A percentile compares a stretch with the other conserved stretches of the same genome.
These are phyloP conservation scores for Tortrix viridana DNA, from an alignment of 2,888 invertebrate species.

Conservation along the genomic window DNA sequence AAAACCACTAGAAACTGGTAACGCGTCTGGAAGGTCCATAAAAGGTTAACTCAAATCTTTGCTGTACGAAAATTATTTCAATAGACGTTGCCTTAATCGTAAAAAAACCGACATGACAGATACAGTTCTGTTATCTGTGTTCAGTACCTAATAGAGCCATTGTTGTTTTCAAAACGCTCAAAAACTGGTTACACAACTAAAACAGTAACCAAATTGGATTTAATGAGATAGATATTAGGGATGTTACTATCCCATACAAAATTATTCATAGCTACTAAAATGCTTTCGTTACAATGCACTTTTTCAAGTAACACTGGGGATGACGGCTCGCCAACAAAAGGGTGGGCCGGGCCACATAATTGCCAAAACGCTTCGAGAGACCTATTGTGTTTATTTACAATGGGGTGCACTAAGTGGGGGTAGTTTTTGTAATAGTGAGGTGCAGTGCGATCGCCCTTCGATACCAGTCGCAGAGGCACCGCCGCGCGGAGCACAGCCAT, in stretches of 20 bases:
- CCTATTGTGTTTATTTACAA: slow-evolving; percentile 81
- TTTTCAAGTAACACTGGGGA: slow-evolving; percentile 70
- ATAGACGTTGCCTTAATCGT: too few relatives aligned
- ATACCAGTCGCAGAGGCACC: slow-evolving; percentile 66
- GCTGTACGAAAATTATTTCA: too few relatives aligned
- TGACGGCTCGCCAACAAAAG: slow-evolving; percentile 80
- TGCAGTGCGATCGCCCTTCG: slow-evolving; percentile 62
- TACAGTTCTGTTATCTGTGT: neutral
- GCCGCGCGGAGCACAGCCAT: slow-evolving; percentile 70
- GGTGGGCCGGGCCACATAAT: slow-evolving; percentile 83
- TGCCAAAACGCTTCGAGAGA: slow-evolving; percentile 83
- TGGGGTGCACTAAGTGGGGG: slow-evolving; percentile 82
- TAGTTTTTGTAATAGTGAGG: slow-evolving; percentile 84
- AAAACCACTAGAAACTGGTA: too few relatives aligned
- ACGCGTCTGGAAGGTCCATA: too few relatives aligned
- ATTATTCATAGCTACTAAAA: slow-evolving; percentile 84
- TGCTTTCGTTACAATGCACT: slow-evolving; percentile 73
- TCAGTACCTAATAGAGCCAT: neutral
- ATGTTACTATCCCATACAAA: slow-evolving; percentile 78
- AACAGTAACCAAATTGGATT: slow-evolving; percentile 79
- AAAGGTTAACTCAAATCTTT: too few relatives aligned
- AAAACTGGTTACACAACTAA: slow-evolving; percentile 57
- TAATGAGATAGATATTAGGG: slow-evolving; percentile 82
- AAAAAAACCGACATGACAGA: too few relatives aligned
- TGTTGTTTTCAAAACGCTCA: slow-evolving; percentile 13